Evolutionary conservation across 1,140 invertebrate species (phyloP), one percentile per base, ranked within the genome.

Genomic region (Ceratosolen fusciceps): DNA sequence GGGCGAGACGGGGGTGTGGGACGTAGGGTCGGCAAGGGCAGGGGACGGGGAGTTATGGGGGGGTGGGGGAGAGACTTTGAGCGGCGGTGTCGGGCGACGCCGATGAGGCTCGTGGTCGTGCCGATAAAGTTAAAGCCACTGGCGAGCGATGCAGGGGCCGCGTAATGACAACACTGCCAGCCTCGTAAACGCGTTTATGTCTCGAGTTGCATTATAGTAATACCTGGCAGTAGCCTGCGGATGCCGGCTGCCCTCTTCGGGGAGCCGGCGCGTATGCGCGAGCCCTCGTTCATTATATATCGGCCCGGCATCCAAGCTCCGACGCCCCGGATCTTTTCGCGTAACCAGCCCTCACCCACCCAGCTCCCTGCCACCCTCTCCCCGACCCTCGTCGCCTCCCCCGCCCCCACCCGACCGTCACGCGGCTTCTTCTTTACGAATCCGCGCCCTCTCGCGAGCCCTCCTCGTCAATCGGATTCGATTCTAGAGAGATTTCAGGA

Each of bases 101-200:
- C 81, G 84, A 81, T 77, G 81, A 81, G 80, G 81, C 78, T 81
- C 77, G 81, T 83, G 80, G 83, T 88, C 74, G 83, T 88, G 85
- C 81, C 86, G 88, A 90, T 90, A 90, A 90, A 90, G 86, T 87
- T 88, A 88, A 88, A 89, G 84, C 87, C 87, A 88, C 86, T 83
- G 85, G 83, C 82, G 86, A 88, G 88, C 88, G 86, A 87, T 86
- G 85, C 85, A 87, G 84, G 87, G 83, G 86, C 87, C 85, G 86
- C 87, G 87, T 89, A 90, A 90, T 90, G 88, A 89, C 89, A 89
- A 90, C 88, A 88, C 87, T 89, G 87, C 85, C 86, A 85, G 88
- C 86, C 87, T 90, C 89, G 88, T 90, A 90, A 90, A 90, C 88
- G 85, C 87, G 88, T 90, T 90, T 90, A 90, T 90, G 89, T 89